These are phyloP conservation scores for Poecilobothrus nobilitatus DNA, from an alignment of 2,888 invertebrate species.

Conservation along the genomic window DNA sequence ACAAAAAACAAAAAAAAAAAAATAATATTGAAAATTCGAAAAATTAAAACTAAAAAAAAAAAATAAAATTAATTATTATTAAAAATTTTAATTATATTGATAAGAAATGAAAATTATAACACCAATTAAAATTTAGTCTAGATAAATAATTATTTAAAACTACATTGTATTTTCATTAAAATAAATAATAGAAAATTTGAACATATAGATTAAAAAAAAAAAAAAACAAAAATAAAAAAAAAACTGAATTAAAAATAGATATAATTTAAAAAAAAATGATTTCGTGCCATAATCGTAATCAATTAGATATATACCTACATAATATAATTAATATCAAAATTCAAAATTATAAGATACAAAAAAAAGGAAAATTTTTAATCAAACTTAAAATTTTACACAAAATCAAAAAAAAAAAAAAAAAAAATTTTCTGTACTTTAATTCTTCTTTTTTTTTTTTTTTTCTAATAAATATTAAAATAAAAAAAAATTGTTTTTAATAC, in stretches of 20 bases:
- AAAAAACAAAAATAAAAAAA: no score
- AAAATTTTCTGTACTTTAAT: no score
- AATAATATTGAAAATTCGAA: neutral
- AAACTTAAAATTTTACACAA: no score
- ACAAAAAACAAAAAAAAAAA: neutral
- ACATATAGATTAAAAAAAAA: neutral
- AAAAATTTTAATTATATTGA: neutral
- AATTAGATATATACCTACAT: no score
- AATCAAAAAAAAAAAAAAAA: neutral
- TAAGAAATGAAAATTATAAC: conserved; percentile 6
- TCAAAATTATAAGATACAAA: no score
- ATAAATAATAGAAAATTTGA: neutral
- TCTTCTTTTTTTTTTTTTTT: no score
- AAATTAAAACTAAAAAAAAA: neutral
- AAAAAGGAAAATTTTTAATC: no score
- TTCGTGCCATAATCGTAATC: neutral
- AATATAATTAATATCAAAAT: no score
- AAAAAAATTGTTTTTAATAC: no score
- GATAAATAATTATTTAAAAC: neutral
- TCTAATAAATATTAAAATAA: no score
- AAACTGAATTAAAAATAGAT: neutral
- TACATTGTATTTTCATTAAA: neutral
- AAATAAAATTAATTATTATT: no score
- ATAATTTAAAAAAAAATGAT: neutral
- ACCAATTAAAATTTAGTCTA: neutral